Conservation (phyloP, 2,113 vertebrate genomes). For the Psammodynastes pulverulentus region DNA sequence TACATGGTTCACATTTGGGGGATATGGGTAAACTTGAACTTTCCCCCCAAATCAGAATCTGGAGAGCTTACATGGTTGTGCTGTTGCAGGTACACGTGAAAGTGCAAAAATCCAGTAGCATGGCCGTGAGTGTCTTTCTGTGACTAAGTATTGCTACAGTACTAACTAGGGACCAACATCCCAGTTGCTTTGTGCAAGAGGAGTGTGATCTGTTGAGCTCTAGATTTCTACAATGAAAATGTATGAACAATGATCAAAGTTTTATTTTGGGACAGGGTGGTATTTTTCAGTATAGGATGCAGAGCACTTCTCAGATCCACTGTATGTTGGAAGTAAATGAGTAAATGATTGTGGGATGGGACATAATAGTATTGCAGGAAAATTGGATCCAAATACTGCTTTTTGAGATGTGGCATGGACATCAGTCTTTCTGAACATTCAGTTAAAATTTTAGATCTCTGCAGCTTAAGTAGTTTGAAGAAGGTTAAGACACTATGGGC, state of each 20-base stretch:
- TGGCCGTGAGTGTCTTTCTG: neutral
- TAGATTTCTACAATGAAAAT: neutral
- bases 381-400: neutral
- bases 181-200: neutral
- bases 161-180: neutral
- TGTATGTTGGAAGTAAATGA: neutral
- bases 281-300: neutral
- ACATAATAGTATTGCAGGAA: neutral
- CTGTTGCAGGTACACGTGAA: neutral
- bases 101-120: neutral
- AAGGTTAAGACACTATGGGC: neutral
- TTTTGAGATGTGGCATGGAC: neutral
- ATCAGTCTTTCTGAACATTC: neutral
- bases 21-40: neutral
- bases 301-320: neutral
- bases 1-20: neutral
- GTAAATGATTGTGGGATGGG: neutral
- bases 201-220: neutral
- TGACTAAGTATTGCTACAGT: neutral
- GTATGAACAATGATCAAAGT: neutral
- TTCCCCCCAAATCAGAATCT: neutral
- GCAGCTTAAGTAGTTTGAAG: neutral
- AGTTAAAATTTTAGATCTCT: neutral
- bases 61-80: neutral
- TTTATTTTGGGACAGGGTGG: too few species aligned